Evolutionary conservation across 2,113 vertebrate genomes (phyloP), one percentile per base, ranked within the genome.

Genomic region (Phasianus colchicus): DNA sequence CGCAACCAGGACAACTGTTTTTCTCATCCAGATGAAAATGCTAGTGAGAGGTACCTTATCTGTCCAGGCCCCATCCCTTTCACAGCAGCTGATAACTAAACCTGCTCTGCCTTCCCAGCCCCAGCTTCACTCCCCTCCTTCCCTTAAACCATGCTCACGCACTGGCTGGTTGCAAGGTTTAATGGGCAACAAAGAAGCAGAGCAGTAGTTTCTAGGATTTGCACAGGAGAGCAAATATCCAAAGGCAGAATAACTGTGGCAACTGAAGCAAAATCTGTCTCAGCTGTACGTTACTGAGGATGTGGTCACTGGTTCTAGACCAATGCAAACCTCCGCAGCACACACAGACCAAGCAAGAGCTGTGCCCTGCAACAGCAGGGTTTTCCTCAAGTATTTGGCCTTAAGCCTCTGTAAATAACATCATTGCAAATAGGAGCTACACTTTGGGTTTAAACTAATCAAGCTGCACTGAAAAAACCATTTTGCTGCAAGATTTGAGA

Each of bases 321-420:
- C 64, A 60, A 10, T 8, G 30, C 1, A 6, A 78, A 66, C 9
- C 73, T 48, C 40, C 61, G 7, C 11, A 38, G 54, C 45, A 71
- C 38, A 8, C 61, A 40, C 9, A 77, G 36, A 52, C 29, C 3
- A 1, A 64, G 38, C 2, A 1, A 64, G 38, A 93, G 30, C 47
- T 0, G 0, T 27, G 32, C 60, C 38, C 71, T 61, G 38, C 73
- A 73, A 50, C 57, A 83, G 69, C 1, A 0, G 25, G 54, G 52
- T 43, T 95, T 86, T 77, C 75, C 76, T 83, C 65, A 84, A 87
- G 58, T n/a, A 19, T 81, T 84, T 90, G 61, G 52, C 43, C 45
- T 75, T 77, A 71, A 80, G 69, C 22, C 32, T 86, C 83, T 50
- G 61, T 36, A 81, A 85, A 74, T 3, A 3, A 19, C 21, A 2